These are phyloP conservation scores for Alauda arvensis DNA, from an alignment of 2,797 vertebrate genomes.

Conservation along the genomic window DNA sequence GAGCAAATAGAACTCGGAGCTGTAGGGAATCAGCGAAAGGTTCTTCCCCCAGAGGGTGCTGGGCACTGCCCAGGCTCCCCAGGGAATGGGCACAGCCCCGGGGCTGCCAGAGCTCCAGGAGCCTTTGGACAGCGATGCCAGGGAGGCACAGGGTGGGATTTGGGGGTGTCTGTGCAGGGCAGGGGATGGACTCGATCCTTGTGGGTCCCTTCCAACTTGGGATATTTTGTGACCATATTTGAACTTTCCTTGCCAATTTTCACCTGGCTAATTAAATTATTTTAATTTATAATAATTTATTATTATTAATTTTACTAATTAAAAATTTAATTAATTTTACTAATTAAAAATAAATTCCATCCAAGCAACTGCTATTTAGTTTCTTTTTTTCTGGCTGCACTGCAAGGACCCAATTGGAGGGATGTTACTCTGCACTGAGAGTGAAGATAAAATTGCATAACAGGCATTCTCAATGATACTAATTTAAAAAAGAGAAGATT, in stretches of 20 bases:
- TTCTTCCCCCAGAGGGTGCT: background rate
- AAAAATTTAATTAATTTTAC: too few relatives aligned
- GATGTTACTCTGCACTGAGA: background rate
- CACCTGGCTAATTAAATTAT: too few relatives aligned
- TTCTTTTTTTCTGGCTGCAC: background rate
- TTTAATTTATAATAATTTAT: too few relatives aligned
- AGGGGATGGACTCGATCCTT: fast-evolving
- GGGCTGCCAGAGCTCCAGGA: background rate
- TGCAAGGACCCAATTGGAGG: background rate
- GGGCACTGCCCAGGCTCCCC: background rate
- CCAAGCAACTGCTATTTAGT: background rate
- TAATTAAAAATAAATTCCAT: background rate
- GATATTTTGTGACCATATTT: too few relatives aligned
- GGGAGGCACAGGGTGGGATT: background rate
- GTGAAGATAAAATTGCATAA: background rate
- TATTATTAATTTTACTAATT: too few relatives aligned
- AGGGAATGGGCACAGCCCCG: background rate
- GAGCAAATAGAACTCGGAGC: background rate
- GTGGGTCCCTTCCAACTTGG: background rate
- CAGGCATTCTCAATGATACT: fast-evolving
- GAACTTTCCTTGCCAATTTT: background rate
- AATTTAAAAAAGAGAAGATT: background rate
- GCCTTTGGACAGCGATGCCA: fast-evolving
- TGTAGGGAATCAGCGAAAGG: fast-evolving
- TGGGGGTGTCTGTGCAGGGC: background rate